These are phyloP conservation scores for Aplidium turbinatum DNA, from an alignment of 23 tunicate genomes.

Conservation along the genomic window DNA sequence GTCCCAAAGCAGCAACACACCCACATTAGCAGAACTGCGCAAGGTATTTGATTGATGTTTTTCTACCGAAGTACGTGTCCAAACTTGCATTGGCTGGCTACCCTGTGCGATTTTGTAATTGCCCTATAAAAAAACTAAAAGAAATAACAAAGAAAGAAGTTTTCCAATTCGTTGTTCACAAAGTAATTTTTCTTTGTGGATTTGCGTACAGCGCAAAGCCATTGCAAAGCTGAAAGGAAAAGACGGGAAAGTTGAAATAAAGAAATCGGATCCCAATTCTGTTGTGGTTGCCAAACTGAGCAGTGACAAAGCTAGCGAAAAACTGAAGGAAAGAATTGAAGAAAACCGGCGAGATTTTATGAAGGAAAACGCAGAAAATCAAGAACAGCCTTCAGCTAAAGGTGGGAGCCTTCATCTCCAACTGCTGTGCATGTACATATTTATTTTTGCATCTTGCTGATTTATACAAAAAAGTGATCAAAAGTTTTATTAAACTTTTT, in stretches of 20 bases:
- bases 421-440: no score
- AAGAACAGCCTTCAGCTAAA: no score
- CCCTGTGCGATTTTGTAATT: no score
- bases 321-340: slow-evolving; percentile 7
- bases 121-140: background rate
- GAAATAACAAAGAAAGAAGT: background rate
- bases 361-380: background rate
- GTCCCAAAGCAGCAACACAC: background rate
- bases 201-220: slow-evolving; percentile 64
- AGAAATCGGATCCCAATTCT: slow-evolving; percentile 49
- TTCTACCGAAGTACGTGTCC: no score
- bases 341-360: slow-evolving; percentile 22
- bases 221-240: slow-evolving; percentile 58
- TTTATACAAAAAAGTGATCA: no score
- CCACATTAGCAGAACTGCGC: slow-evolving; percentile 38
- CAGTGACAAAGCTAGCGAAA: background rate
- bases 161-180: background rate
- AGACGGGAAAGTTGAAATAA: slow-evolving; percentile 47
- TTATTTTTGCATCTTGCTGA: no score
- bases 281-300: slow-evolving; percentile 6
- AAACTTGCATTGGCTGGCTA: no score
- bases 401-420: no score
- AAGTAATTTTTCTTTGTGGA: background rate
- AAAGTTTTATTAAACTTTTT: no score
- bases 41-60: slow-evolving; percentile 26